Evolutionary conservation across 2,888 invertebrate genomes (phyloP), one percentile per base, ranked within the genome.

Genomic region (Erpobdella octoculata): DNA sequence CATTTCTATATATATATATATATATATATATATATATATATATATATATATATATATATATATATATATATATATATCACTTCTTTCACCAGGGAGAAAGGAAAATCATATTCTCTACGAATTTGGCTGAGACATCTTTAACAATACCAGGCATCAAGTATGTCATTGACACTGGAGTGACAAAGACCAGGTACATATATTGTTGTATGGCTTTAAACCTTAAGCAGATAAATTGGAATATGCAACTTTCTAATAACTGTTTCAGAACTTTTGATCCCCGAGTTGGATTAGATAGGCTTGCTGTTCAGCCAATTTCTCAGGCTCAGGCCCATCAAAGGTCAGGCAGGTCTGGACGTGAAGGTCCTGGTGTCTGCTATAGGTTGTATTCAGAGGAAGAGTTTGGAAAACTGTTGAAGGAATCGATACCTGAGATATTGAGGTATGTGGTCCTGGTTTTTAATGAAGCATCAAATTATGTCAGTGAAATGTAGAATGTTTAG

Each of bases 261-360:
- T n/a, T n/a, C n/a, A 82, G 83, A 75, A 76, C 89, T 6, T 92
- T 89, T 85, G 90, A 91, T 80, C 88, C 91, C 0, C 85, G 86
- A 31, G 91, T 90, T 31, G 92, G 93, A 4, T 86, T 94, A 75
- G 93, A 95, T 83, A 85, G 90, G 35, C 84, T 96, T 73, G 88
- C 89, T 79, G 89, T 93, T 38, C 88, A 90, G 74, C 86, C 88
- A 78, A 89, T 93, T 78, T 92, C 95, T 28, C 90, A 91, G 83
- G 93, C 94, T 38, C 94, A 95, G 84, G 91, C 92, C 15, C 90
- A 91, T 89, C 96, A 96, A 85, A 86, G 96, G 76, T 89, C 91
- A 15, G 96, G 96, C 0, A 87, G 96, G 76, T 93, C 94, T 15
- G 95, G 94, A 28, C 88, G 96, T 73, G 91, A 93, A 80, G 87